Percentiles rank a stretch among this genome's conserved stretches.
These are phyloP conservation scores for Aporophyla nigra DNA, from an alignment of 2,888 invertebrate species.

Conservation along the genomic window DNA sequence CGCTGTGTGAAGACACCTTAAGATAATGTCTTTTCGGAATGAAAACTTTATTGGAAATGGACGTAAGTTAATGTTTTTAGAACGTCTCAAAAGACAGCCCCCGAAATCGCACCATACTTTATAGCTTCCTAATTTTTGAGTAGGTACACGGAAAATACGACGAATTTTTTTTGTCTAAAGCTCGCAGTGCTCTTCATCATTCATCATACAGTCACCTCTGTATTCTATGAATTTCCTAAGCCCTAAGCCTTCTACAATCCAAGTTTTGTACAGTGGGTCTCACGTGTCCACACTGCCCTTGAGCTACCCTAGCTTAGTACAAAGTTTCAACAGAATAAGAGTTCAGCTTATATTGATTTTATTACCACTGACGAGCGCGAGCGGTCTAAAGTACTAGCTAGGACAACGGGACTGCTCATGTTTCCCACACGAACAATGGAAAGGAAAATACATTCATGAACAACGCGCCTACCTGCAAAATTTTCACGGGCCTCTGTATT, in stretches of 20 bases:
- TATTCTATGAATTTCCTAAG: background rate
- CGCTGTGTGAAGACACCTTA: no score
- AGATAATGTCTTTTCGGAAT: background rate
- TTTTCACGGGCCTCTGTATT: conserved; percentile 49
- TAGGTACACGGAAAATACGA: background rate
- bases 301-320: no score
- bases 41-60: background rate
- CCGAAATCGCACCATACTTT: no score
- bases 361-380: background rate
- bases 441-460: conserved; percentile 1
- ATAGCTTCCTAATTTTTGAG: background rate
- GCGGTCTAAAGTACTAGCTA: background rate
- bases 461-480: conserved; percentile 11
- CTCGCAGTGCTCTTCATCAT: background rate
- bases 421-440: conserved; percentile 18
- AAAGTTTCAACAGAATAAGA: background rate
- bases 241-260: background rate
- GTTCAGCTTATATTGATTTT: background rate
- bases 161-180: background rate
- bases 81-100: no score
- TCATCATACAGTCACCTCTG: background rate
- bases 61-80: background rate
- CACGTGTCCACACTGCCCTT: background rate
- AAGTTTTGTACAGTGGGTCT: background rate
- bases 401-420: background rate